These are phyloP conservation scores for Thaumetopoea pityocampa DNA, from an alignment of 1,140 invertebrate species.

Conservation along the genomic window DNA sequence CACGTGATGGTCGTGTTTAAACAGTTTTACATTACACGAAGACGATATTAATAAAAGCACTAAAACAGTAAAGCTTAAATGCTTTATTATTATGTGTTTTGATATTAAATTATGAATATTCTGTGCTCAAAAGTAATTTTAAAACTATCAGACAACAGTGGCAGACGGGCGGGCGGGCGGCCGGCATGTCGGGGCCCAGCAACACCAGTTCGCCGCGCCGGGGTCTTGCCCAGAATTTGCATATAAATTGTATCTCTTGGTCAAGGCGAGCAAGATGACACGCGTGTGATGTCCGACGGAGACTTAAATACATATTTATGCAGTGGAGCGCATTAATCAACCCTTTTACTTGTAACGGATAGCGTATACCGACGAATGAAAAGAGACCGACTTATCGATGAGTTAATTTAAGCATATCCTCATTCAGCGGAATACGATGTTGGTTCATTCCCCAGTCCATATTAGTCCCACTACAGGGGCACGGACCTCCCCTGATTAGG, in stretches of 20 bases:
- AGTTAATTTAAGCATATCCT: too few relatives aligned
- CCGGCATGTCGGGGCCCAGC: slow-evolving; percentile 26
- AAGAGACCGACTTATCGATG: too few relatives aligned
- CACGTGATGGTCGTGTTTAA: too few relatives aligned
- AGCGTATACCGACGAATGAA: too few relatives aligned
- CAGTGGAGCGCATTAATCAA: background rate
- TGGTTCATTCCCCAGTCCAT: too few relatives aligned
- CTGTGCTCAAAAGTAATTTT: slow-evolving; percentile 55
- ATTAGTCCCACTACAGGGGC: too few relatives aligned
- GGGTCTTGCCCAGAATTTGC: slow-evolving; percentile 70
- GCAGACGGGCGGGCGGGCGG: slow-evolving; percentile 16
- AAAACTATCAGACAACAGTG: slow-evolving; percentile 58
- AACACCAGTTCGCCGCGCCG: slow-evolving; percentile 63
- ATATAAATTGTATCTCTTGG: slow-evolving; percentile 74
- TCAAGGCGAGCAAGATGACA: slow-evolving; percentile 66
- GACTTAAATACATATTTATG: slow-evolving; percentile 16
- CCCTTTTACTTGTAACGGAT: too few relatives aligned
- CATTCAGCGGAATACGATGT: too few relatives aligned
- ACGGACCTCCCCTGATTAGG: too few relatives aligned
- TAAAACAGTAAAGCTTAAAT: slow-evolving; percentile 1
- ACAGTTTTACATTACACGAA: too few relatives aligned
- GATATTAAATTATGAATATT: slow-evolving; percentile 23
- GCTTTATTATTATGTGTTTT: slow-evolving; percentile 11
- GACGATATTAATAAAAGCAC: too few relatives aligned
- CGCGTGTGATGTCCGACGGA: slow-evolving; percentile 45